Evolutionary conservation across 2,113 vertebrate genomes (phyloP), one percentile per base, ranked within the genome.

Genomic region (Condylura cristata): DNA sequence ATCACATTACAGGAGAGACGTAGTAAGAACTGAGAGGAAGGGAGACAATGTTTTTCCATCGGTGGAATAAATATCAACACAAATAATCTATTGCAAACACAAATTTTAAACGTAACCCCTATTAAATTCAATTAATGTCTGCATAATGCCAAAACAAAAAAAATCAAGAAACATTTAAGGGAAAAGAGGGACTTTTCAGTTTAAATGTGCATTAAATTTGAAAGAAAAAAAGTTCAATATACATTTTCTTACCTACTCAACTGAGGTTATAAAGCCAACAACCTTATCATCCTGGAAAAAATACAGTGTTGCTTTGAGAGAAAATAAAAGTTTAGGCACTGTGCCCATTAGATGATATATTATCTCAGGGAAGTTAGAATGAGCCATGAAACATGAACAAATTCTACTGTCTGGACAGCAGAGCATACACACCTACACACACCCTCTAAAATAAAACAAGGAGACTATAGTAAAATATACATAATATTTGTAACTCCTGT

Each of bases 241-340:
- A 30, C 78, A 3, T 91, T 80, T 93, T 70, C 28, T 86, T 85
- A 1, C 82, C 26, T 86, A 76, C 34, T 86, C 32, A 46, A 28
- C 32, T 93, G 18, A 80, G 13, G 34, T 70, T 81, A 46, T 17
- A 63, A 96, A 88, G 86, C 20, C 3, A 95, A 90, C 44, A 83
- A 39, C 10, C 0, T 66, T 80, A 7, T 56, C 85, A 93, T 61
- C 60, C 30, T 32, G 9, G 3, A 48, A 93, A 92, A 53, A 90
- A 41, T 68, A 37, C 12, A 90, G 30, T 83, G 60, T 51, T 71
- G 32, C 13, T 93, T 88, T 46, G 71, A 86, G 46, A 5, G 39
- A 78, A 95, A 96, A 93, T 68, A 44, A 85, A 87, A 72, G 4
- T 51, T 32, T 89, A 66, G 24, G 26, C 22, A 46, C 2, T 68